Base-by-base conservation (phyloP, 2,888 invertebrate species). In the Pristionchus japonicus region DNA sequence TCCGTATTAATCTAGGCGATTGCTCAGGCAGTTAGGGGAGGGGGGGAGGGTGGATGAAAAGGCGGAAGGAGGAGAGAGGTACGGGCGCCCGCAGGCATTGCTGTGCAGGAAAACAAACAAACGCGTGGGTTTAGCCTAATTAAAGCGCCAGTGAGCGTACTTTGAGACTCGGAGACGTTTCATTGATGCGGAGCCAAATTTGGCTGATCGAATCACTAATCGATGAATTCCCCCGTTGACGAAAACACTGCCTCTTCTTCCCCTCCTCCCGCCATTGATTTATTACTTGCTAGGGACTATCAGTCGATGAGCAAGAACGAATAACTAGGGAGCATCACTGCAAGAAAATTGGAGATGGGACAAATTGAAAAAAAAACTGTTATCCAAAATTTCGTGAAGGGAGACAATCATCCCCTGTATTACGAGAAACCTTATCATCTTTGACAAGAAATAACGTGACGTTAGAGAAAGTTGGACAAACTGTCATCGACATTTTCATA, bases 41-140 rank as follows among this genome's bases (percentile, higher is more conserved):
- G 49, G 13, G 27, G 80, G 80, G 27, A n/a, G 47, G 43, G n/a
- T 27, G 13, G 47, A 34, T 15, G 80, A 11, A 23, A 13, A 37
- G 47, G 37, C 3, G 80, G 47, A 49, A 6, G 80, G 49, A 40
- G 80, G 47, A 9, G 31, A 47, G 80, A 17, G 47, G 27, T 47
- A 40, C 15, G 15, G 43, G 13, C 2, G 27, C 43, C 43, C 31
- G 31, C 34, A 37, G 37, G 70, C 37, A 70, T 70, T 70, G 34
- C 70, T 11, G 57, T n/a, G n/a, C 57, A 11, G 34, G 23, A 31
- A 9, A 37, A 37, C 70, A 70, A 70, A 70, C 70, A 70, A 70
- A 70, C 23, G 70, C 70, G 70, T 70, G 70, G 70, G 70, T 64
- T 64, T 64, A 27, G 17, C 70, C 70, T 34, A 70, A 37, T 70